Evolutionary conservation across 2,888 invertebrate species (phyloP).

Genomic region (Hirtodrosophila cameraria): DNA sequence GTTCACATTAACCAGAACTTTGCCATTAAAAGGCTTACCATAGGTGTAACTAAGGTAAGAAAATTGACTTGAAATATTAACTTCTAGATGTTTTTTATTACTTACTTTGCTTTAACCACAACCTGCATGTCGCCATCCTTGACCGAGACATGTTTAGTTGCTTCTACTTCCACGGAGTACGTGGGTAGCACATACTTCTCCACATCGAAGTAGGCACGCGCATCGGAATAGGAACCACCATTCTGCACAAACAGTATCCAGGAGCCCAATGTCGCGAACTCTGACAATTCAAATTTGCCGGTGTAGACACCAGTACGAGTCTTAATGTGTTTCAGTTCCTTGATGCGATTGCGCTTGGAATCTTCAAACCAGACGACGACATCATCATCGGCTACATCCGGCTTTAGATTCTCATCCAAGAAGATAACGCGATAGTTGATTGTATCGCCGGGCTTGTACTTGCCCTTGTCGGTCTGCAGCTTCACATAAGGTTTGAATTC

Average conservation of each 20-base stretch:
- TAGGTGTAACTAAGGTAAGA: conserved; percentile 86
- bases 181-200: conserved; percentile 96
- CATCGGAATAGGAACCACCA: conserved; percentile 37
- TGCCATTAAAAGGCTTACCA: conserved; percentile 94
- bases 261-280: conserved; percentile 91
- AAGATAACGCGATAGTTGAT: conserved; percentile 87
- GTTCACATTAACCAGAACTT: conserved; percentile 91
- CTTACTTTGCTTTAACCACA: conserved; percentile 86
- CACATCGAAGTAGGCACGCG: conserved; percentile 86
- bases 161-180: conserved; percentile 93
- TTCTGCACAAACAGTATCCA: conserved; percentile 87
- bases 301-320: conserved; percentile 86
- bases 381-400: conserved; percentile 86
- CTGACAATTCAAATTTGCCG: conserved; percentile 90
- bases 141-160: conserved; percentile 92
- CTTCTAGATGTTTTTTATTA: conserved; percentile 1
- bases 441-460: conserved; percentile 94
- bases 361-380: conserved; percentile 89
- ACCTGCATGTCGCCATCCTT: conserved; percentile 91
- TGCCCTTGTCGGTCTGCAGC: conserved; percentile 95
- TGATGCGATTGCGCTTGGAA: conserved; percentile 91
- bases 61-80: no score
- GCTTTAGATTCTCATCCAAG: conserved; percentile 89
- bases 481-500: conserved; percentile 85
- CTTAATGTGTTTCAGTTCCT: conserved; percentile 89